These are phyloP conservation scores for Clitarchus hookeri DNA, from an alignment of 2,888 invertebrate species.

Conservation along the genomic window DNA sequence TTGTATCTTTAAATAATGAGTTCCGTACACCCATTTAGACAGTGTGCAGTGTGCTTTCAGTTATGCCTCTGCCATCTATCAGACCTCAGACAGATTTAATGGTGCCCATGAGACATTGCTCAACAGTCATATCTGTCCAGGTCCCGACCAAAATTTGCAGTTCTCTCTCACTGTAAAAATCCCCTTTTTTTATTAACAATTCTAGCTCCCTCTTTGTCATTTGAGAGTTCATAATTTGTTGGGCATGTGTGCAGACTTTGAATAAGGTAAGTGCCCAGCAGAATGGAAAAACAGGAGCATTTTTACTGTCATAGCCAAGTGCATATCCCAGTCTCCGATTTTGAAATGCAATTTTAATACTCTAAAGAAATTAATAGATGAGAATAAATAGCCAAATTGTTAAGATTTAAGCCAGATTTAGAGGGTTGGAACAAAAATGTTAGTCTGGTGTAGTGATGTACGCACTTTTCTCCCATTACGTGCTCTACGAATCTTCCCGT, in stretches of 20 bases:
- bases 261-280: not conserved
- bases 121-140: not conserved
- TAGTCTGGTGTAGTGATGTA: too few species aligned
- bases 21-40: not conserved
- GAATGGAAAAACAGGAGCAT: slow-evolving; percentile 18
- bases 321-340: not conserved
- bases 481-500: too few species aligned
- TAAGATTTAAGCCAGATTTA: too few species aligned
- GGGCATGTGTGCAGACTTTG: slow-evolving; percentile 7
- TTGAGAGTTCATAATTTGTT: slow-evolving; percentile 4
- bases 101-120: not conserved
- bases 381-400: too few species aligned
- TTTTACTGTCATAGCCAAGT: not conserved
- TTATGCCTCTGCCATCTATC: not conserved
- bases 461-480: too few species aligned
- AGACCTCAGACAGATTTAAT: not conserved
- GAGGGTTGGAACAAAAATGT: too few species aligned
- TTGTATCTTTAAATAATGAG: slow-evolving; percentile 1
- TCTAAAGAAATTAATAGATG: too few species aligned
- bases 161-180: not conserved
- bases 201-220: slow-evolving; percentile 8
- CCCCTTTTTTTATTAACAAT: not conserved
- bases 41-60: slow-evolving; percentile 14
- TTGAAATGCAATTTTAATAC: not conserved
- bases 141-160: slow-evolving; percentile 4